Base-by-base conservation (phyloP, 2,888 invertebrate genomes). In the Syrista parreyssii region DNA sequence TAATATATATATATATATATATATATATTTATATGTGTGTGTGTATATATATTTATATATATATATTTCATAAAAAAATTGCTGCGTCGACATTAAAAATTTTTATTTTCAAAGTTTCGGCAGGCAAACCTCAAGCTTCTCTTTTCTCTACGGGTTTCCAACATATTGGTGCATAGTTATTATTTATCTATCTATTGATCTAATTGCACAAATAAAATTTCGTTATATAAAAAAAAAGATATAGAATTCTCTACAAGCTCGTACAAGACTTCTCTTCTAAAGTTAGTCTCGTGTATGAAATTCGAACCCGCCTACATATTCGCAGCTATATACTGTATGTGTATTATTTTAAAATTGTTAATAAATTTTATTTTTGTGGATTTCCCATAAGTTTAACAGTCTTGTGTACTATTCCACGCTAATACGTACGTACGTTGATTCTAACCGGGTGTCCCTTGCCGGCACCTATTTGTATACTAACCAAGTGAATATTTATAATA, bases 321-420 rank as follows among this genome's bases (percentile, higher is more conserved):
- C 73, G 71, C 76, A 72, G 75, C 78, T 77, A 80, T 73, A 31
- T 75, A 32, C 75, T 77, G n/a, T 73, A 76, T 40, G 76, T 74
- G 77, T 76, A 72, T 79, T 78, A 82, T 78, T 72, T 71, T 79
- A 82, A 73, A 81, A 75, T 80, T 84, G 80, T 85, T 83, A 86
- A 86, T 87, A 88, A 88, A 87, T 84, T 80, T 88, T 88, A 86
- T 83, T 87, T 87, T 85, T 85, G 82, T 86, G 84, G 83, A 86
- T 85, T 82, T 73, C 74, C 78, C 75, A 76, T 78, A 74, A 76
- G 36, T 68, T 32, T 68, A 55, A 55, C 55, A 68, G 73, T 75
- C 55, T 75, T 78, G n/a, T 76, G 68, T 80, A 78, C 80, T 33
- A 75, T 82, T 79, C 69, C 31, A 55, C 36, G 75, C 72, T 78